phyloP scores from a whole-genome alignment of 64 coral and sea anemone genomes.

The Pocillopora damicornis region DNA sequence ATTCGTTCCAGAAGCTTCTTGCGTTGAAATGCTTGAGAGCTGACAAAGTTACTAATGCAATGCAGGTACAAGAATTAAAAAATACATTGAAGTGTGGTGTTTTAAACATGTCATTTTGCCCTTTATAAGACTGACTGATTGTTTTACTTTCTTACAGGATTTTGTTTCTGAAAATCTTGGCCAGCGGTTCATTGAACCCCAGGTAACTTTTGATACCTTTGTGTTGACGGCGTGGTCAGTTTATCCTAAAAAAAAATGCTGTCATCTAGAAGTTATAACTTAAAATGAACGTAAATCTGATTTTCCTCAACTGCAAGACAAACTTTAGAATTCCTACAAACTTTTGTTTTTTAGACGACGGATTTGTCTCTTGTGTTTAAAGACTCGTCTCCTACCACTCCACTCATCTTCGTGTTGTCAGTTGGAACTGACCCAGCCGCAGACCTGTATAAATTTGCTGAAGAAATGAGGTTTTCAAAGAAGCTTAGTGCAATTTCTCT shows the following conservation, averaged over 20 bases:
- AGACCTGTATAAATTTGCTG: slow-evolving; percentile 98
- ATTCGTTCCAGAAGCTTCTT: slow-evolving; percentile 86
- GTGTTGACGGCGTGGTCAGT: too few species aligned
- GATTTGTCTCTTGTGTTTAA: slow-evolving; percentile 96
- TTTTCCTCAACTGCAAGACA: neutral
- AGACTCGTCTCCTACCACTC: slow-evolving; percentile 90
- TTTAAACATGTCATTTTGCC: neutral
- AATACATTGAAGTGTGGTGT: neutral
- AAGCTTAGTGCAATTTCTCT: slow-evolving; percentile 94
- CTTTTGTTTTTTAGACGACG: slow-evolving; percentile 58
- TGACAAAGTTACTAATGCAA: slow-evolving; percentile 96
- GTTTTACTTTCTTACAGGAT: slow-evolving; percentile 39
- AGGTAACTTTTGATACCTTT: slow-evolving; percentile 45
- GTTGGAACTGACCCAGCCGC: slow-evolving; percentile 96
- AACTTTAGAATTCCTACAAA: too few species aligned
- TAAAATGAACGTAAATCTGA: neutral
- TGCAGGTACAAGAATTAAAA: slow-evolving; percentile 72
- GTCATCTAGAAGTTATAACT: neutral
- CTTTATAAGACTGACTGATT: slow-evolving; percentile 2
- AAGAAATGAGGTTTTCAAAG: slow-evolving; percentile 98
- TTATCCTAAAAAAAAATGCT: neutral
- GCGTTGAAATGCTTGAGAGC: slow-evolving; percentile 88
- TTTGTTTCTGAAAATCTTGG: slow-evolving; percentile 94
- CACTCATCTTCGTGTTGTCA: slow-evolving; percentile 93
- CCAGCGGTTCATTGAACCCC: slow-evolving; percentile 96